Conservation (phyloP, 2,113 vertebrate genomes). For the Camarhynchus parvulus region DNA sequence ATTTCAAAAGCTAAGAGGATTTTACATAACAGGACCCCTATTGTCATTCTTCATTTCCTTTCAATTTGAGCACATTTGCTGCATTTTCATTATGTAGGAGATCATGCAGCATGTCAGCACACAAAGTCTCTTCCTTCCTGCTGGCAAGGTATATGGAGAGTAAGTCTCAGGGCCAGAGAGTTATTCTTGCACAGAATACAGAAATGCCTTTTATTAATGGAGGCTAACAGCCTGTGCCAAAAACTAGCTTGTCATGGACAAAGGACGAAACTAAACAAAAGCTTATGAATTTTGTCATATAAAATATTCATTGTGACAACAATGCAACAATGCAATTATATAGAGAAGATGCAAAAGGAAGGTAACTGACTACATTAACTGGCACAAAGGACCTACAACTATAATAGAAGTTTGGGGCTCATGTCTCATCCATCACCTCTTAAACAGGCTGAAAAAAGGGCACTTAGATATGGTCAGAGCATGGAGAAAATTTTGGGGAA, state of each 20-base stretch:
- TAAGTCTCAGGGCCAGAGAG: background rate
- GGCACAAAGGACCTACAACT: background rate
- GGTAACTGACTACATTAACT: background rate
- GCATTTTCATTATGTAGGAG: background rate
- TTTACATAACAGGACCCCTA: background rate
- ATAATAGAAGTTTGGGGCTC: background rate
- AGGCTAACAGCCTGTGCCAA: background rate
- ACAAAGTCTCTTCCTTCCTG: background rate
- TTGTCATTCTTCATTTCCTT: conserved; percentile 3
- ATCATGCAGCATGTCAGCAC: background rate
- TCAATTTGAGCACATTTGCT: background rate
- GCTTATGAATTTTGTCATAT: background rate
- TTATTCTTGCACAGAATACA: background rate
- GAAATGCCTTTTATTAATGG: background rate
- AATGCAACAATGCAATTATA: accelerated
- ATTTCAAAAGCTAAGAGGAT: background rate
- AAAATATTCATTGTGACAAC: background rate
- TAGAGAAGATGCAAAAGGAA: background rate
- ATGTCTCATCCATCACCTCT: background rate
- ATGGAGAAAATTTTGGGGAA: background rate
- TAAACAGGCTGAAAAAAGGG: background rate
- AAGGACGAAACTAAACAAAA: background rate
- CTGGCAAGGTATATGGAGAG: background rate
- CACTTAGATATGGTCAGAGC: background rate
- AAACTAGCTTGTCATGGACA: background rate